These are phyloP conservation scores for Chiloscyllium punctatum DNA, from an alignment of 2,797 vertebrate genomes.

Conservation along the genomic window DNA sequence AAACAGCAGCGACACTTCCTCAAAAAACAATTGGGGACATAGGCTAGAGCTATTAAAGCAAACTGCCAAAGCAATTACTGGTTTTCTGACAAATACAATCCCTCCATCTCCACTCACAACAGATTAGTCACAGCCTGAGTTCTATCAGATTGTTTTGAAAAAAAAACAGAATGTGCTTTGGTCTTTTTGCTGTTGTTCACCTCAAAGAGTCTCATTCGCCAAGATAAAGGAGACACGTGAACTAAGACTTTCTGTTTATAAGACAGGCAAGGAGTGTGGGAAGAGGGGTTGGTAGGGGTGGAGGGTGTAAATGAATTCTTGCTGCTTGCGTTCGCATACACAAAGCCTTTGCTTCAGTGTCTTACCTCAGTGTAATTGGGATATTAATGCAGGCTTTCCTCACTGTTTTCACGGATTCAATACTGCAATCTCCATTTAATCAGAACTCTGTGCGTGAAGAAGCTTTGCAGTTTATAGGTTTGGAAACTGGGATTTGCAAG, in stretches of 20 bases:
- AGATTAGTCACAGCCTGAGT: slow-evolving; percentile 8
- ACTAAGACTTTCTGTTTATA: neutral
- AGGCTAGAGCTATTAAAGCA: neutral
- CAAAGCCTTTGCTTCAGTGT: neutral
- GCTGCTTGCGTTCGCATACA: neutral
- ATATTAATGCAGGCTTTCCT: neutral
- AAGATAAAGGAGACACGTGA: neutral
- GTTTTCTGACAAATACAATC: neutral
- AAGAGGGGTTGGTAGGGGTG: neutral
- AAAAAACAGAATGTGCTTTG: neutral
- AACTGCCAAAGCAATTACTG: neutral
- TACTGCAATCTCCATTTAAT: neutral
- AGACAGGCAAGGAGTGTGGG: too few relatives aligned
- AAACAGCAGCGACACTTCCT: neutral
- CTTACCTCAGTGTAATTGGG: neutral
- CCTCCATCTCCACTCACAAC: neutral
- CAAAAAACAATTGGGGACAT: neutral
- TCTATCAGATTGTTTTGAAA: neutral
- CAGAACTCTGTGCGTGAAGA: neutral
- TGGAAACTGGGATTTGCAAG: too few relatives aligned
- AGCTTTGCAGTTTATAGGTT: too few relatives aligned
- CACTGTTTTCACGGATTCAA: neutral
- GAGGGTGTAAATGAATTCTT: neutral
- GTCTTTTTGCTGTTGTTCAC: neutral
- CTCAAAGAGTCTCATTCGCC: neutral